phyloP scores from a whole-genome alignment of 2,888 invertebrate genomes.

The Carabus problematicus region DNA sequence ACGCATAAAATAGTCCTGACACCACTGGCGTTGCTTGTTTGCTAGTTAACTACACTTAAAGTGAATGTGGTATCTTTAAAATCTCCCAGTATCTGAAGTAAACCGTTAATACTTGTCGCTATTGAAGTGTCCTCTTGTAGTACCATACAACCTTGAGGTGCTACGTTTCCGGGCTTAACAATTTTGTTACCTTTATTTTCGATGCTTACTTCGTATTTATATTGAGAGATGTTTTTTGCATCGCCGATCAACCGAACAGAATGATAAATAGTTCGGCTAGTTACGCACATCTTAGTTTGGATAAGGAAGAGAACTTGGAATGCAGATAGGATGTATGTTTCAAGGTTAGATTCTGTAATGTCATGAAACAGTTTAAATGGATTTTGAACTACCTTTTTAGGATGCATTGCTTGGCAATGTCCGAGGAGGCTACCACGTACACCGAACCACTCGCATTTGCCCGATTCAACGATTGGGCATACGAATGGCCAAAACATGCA shows the following conservation, averaged over 20 bases:
- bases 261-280: background rate
- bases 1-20: too few relatives aligned
- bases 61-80: slow-evolving; percentile 9
- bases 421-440: background rate
- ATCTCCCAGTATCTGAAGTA: slow-evolving; percentile 6
- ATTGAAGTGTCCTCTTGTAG: background rate
- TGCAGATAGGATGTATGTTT: background rate
- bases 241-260: slow-evolving; percentile 2
- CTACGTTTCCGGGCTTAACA: slow-evolving; percentile 10
- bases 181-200: background rate
- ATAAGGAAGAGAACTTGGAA: slow-evolving; percentile 9
- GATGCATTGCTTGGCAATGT: background rate
- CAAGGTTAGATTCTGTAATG: background rate
- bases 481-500: background rate
- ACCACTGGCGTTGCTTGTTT: too few relatives aligned
- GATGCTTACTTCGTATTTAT: background rate
- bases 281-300: background rate
- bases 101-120: slow-evolving; percentile 9
- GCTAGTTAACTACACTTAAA: background rate
- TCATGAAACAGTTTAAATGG: background rate
- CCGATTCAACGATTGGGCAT: background rate
- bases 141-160: background rate
- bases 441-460: slow-evolving; percentile 14
- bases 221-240: background rate
- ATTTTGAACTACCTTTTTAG: slow-evolving; percentile 1